Evolutionary conservation across 2,113 vertebrate species (phyloP).

Genomic region (Chaenocephalus aceratus): DNA sequence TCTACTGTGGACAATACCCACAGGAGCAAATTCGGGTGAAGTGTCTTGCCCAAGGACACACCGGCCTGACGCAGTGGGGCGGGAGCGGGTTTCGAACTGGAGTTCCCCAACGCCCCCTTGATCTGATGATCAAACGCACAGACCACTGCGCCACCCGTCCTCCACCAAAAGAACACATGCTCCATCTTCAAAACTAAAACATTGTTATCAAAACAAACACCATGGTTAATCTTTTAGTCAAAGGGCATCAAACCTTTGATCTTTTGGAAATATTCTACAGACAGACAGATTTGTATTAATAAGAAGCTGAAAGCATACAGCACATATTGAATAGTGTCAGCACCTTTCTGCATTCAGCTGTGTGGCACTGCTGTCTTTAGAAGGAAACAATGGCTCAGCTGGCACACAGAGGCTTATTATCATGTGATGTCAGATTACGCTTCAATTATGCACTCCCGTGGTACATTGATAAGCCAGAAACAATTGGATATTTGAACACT

Average conservation of each 20-base stretch:
- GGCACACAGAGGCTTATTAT: neutral
- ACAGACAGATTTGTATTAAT: neutral
- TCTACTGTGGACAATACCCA: no score
- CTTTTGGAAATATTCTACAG: neutral
- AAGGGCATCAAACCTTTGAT: neutral
- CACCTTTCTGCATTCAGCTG: neutral
- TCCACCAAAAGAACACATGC: neutral
- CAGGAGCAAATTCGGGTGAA: no score
- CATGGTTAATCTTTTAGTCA: neutral
- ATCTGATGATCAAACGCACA: no score
- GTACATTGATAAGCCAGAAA: neutral
- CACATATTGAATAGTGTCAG: neutral
- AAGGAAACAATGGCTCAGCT: conserved; percentile 2
- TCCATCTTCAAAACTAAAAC: neutral
- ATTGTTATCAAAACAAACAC: neutral
- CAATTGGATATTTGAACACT: neutral
- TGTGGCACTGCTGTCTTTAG: neutral
- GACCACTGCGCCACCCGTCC: no score
- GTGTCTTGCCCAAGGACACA: no score
- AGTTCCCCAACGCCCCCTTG: no score
- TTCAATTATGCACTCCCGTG: neutral
- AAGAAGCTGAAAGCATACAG: neutral
- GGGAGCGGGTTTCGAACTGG: no score
- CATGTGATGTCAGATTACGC: conserved; percentile 3
- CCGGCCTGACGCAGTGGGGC: no score